Base-by-base conservation (phyloP, 2,113 vertebrate genomes). In the Amazona vittata region DNA sequence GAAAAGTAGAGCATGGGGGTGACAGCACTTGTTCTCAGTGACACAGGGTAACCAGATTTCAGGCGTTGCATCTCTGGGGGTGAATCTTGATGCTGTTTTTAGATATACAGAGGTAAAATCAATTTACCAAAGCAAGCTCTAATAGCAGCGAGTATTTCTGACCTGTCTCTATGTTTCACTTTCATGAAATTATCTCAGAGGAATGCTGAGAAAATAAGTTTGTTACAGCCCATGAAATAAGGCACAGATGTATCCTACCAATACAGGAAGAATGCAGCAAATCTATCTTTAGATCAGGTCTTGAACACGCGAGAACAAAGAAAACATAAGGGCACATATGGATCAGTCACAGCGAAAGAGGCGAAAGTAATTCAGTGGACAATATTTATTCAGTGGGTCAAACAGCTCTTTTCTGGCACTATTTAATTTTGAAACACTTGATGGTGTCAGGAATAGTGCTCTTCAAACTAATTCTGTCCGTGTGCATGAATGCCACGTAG, bases 401-500 rank as follows among this genome's bases (percentile, higher is more conserved):
- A 46, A 47, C n/a, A 79, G 35, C 59, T 57, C 59, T 26, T 7
- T 64, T 57, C 43, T 35, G 49, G 31, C 17, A 65, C 49, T 21
- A 59, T 10, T 59, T 50, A 43, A 35, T 59, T 74, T 35, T 43
- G 50, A 35, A 52, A 41, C 25, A 49, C 25, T 3, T 10, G 35
- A 43, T 20, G 35, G 25, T 73, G n/a, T 50, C 57, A 21, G 43
- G 11, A 65, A 43, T 18, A 33, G 50, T 1, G 5, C 24, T 31
- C 57, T n/a, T 55, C 6, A 11, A 29, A 65, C n/a, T 28, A 16
- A 19, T 63, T 63, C 53, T 25, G 14, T 5, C 33, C 10, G 33
- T 4, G 7, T 12, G 43, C 3, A 5, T 14, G 64, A 26, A 26
- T 2, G 46, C 26, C 1, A 0, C 1, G 1, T 52, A 6, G 39